Conservation (phyloP, 2,888 invertebrate species). For the Stenichneumon culpator region DNA sequence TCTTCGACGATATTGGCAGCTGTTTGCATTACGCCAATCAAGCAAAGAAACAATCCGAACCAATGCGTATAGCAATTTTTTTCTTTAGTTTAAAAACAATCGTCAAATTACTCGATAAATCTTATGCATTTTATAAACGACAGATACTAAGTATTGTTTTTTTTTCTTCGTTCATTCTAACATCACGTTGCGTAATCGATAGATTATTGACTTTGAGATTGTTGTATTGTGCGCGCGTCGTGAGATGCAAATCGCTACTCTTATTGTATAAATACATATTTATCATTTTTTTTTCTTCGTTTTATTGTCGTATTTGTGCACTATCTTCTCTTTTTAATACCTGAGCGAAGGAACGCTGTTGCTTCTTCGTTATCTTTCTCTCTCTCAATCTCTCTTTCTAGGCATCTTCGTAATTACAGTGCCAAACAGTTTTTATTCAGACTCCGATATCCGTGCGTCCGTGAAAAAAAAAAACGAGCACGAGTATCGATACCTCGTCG, state of each 20-base stretch:
- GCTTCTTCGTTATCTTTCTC: constrained; percentile 4
- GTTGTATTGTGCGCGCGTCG: constrained; percentile 27
- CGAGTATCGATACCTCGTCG: not conserved
- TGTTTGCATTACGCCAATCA: constrained; percentile 45
- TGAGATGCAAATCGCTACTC: constrained; percentile 45
- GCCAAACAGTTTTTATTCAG: constrained; percentile 40
- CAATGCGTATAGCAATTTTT: constrained; percentile 6
- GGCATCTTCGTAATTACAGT: constrained; percentile 31
- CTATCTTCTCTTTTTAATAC: constrained; percentile 38
- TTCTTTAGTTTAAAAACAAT: not conserved
- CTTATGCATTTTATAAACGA: constrained; percentile 58
- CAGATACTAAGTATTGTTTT: not conserved
- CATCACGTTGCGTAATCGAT: constrained; percentile 35
- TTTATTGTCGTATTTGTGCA: constrained; percentile 64
- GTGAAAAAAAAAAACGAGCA: constrained; percentile 4
- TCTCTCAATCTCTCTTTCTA: not conserved
- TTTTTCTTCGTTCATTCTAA: constrained; percentile 23
- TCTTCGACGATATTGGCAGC: constrained; percentile 19
- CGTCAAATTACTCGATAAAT: constrained; percentile 2
- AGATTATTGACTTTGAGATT: not conserved
- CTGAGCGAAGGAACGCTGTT: constrained; percentile 5
- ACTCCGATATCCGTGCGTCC: constrained; percentile 5
- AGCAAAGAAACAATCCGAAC: constrained; percentile 29
- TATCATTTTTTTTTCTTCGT: constrained; percentile 55
- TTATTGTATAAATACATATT: constrained; percentile 65